Evolutionary conservation across 92 coral and sea anemone genomes (phyloP), one percentile per base, ranked within the genome.

Genomic region (Zoanthus solanderi): DNA sequence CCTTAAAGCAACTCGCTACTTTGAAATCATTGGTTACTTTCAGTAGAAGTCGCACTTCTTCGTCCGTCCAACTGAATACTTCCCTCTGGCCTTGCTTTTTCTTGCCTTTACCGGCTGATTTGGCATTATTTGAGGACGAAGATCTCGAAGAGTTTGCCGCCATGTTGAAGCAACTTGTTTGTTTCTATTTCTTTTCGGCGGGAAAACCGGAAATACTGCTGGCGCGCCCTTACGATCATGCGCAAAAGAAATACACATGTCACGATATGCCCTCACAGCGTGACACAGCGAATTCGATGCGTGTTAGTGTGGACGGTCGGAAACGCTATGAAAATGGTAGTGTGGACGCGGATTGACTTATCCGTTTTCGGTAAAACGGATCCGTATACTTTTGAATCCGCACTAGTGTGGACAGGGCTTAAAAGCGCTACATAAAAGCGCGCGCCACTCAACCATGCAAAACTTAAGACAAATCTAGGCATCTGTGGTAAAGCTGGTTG

Each of bases 231-330:
- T 65, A 15, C 29, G 71, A 65, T 47, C 75, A 46, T 32, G 65
- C 72, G 68, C n/a, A 61, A 80, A 58, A 68, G 68, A 72, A 80
- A n/a, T 65, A 65, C 14, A 65, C 29, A 65, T 65, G 71, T 65
- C 71, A 65, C 32, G 71, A 14, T 65, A 65, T 65, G 32, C 71
- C 71, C 71, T n/a, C 29, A 65, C 71, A 65, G 71, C 71, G 30
- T 47, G 52, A 47, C 52, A 47, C 52, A 47, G 52, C 52, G 8
- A 17, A 58, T 58, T 58, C 66, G 66, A 12, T 12, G 66, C 66
- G 7, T 58, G 17, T 58, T 58, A 58, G 71, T 79, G 18, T 44
- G 42, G 68, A 10, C 50, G 44, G 66, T 58, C 66, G 66, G 66
- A 58, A 11, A 58, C 66, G 66, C 65, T 79, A 69, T 69, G 68